A percentile compares a stretch with the other conserved stretches of the same genome.
These are phyloP conservation scores for Beris chalybata DNA, from an alignment of 2,888 invertebrate species.

Conservation along the genomic window DNA sequence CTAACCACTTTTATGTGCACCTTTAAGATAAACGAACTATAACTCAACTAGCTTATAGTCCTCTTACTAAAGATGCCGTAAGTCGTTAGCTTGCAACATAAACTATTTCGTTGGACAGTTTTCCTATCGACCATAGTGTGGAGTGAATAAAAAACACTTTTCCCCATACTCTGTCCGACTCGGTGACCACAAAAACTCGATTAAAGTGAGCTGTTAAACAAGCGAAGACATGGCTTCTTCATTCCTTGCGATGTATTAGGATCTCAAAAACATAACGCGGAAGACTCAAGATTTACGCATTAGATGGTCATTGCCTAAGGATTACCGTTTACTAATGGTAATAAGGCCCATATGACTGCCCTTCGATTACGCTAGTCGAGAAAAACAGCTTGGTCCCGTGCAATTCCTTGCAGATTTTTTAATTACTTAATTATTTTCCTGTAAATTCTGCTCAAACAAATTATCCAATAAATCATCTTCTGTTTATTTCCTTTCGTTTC, in stretches of 20 bases:
- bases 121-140: no score
- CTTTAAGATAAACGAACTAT: no score
- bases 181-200: slow-evolving; percentile 24
- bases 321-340: neutral
- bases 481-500: slow-evolving; percentile 30
- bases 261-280: slow-evolving; percentile 19
- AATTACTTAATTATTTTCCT: slow-evolving; percentile 38
- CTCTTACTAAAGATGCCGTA: no score
- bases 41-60: no score
- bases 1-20: no score
- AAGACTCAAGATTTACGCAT: slow-evolving; percentile 25
- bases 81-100: no score
- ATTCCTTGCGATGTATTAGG: no score
- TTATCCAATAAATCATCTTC: slow-evolving; percentile 34
- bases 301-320: slow-evolving; percentile 10
- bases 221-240: neutral
- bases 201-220: slow-evolving; percentile 14
- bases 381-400: no score
- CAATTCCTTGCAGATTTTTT: slow-evolving; percentile 18
- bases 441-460: slow-evolving; percentile 28
- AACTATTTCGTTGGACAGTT: no score
- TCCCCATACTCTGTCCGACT: neutral
- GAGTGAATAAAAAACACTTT: no score
- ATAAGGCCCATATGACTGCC: neutral
- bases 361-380: no score